Base-by-base conservation (phyloP, 2,888 invertebrate species). In the Odontocolon sp. region DNA sequence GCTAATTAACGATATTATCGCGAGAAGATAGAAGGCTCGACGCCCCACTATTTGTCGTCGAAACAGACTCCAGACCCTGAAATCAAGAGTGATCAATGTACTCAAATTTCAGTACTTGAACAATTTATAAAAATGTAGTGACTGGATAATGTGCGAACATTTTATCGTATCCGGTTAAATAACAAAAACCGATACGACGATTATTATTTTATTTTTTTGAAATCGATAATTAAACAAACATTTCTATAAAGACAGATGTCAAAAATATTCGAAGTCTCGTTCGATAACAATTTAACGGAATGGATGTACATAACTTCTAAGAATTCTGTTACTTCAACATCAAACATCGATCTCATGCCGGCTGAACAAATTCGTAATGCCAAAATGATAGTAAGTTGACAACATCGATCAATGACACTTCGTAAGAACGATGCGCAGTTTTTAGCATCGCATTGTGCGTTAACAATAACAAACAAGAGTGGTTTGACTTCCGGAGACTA, bases 1-100 rank as follows among this genome's bases (percentile, higher is more conserved):
- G 11, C 23, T 38, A 57, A 57, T 57, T 57, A 21, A 8, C 59
- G 42, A 23, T 9, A 11, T 69, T 69, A 70, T 70, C 69, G 52
- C 14, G 40, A 40, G 40, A 23, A 61, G 9, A 59, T 28, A 28
- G 26, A 42, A 59, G 38, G 38, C 38, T n/a, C 40, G 14, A 52
- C 67, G 56, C 31, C 56, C 38, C 42, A 52, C 11, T 54, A 21
- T 26, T 50, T 3, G 33, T 50, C 21, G 50, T 31, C 14, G 42
- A 54, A 21, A 33, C n/a, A 26, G 8, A 4, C 11, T 16, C 26
- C 33, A 28, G 11, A 52, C 28, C 31, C 18, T 36, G n/a, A n/a
- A n/a, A n/a, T n/a, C n/a, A n/a, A n/a, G n/a, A n/a, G n/a, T n/a
- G n/a, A n/a, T n/a, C n/a, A n/a, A n/a, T n/a, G n/a, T n/a, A n/a